Evolutionary conservation across 1,140 invertebrate species (phyloP), one percentile per base, ranked within the genome.

Genomic region (Tetragnatha versicolor): DNA sequence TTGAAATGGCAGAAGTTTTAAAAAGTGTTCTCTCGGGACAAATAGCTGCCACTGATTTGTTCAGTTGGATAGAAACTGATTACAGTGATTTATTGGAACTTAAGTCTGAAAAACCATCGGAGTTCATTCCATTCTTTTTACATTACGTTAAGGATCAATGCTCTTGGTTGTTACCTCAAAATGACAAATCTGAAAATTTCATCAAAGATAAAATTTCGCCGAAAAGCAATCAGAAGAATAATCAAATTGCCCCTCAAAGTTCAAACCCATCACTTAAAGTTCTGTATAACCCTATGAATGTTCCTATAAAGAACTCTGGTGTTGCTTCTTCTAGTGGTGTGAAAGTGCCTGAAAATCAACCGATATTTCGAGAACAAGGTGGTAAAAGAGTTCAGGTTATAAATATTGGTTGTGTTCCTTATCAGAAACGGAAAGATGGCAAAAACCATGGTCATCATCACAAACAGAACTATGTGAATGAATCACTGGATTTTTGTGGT

Each of bases 41-140:
- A 31, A 73, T 73, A 17, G 17, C 22, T 60, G 5, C 22, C 5
- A 45, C 42, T 1, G 35, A 22, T 45, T 58, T 73, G 14, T 42
- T 45, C 14, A 25, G 60, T 9, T 73, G 69, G 69, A 20, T 73
- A 47, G 33, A 60, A 29, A 55, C 31, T 31, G 39, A 70, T 25
- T 53, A 70, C 22, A 37, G 47, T 7, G 31, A 33, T 14, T 25
- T 55, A 22, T 6, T 20, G 7, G 39, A 45, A 12, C 33, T 73
- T 6, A 45, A 42, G 3, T 4, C 17, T 12, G 14, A 33, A 2
- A 7, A 73, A n/a, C 42, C 29, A 25, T 60, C 10, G 20, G 72
- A 76, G 35, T 76, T 76, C 51, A 20, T 76, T n/a, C 58, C 31
- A 3, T 76, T 29, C 27, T 76, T 76, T 25, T 5, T 65, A 9